Evolutionary conservation across 2,888 invertebrate species (phyloP).

Genomic region (Byasa hedistus): DNA sequence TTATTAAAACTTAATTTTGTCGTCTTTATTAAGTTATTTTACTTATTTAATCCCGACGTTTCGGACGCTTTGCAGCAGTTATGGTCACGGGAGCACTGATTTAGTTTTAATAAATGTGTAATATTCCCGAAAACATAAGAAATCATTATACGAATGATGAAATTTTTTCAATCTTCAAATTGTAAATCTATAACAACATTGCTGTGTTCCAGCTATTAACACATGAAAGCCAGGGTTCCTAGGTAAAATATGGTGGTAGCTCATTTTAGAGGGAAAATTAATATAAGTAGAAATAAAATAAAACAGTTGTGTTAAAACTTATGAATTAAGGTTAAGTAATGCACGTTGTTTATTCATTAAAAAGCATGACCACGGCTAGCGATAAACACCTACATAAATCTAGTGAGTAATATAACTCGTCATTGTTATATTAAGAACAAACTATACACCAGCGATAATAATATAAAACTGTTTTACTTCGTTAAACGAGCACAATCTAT

Average conservation of each 20-base stretch:
- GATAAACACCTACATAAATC: slow-evolving; percentile 12
- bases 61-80: too few relatives aligned
- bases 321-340: neutral
- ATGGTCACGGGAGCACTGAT: too few relatives aligned
- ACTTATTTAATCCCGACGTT: too few relatives aligned
- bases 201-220: too few relatives aligned
- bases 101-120: too few relatives aligned
- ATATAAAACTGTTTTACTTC: slow-evolving; percentile 1
- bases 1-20: too few relatives aligned
- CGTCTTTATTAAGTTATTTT: too few relatives aligned
- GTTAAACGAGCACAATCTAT: neutral
- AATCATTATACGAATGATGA: too few relatives aligned
- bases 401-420: slow-evolving; percentile 21
- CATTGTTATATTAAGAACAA: slow-evolving; percentile 31
- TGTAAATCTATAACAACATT: too few relatives aligned
- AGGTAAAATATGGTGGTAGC: neutral
- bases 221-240: too few relatives aligned
- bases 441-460: slow-evolving; percentile 3
- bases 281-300: neutral
- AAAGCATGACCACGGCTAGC: neutral
- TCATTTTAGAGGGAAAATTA: neutral
- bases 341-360: neutral
- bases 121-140: too few relatives aligned
- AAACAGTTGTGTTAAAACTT: neutral
- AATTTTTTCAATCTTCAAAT: too few relatives aligned